Base-by-base conservation (phyloP, 2,888 invertebrate genomes). In the Synanthedon vespiformis region DNA sequence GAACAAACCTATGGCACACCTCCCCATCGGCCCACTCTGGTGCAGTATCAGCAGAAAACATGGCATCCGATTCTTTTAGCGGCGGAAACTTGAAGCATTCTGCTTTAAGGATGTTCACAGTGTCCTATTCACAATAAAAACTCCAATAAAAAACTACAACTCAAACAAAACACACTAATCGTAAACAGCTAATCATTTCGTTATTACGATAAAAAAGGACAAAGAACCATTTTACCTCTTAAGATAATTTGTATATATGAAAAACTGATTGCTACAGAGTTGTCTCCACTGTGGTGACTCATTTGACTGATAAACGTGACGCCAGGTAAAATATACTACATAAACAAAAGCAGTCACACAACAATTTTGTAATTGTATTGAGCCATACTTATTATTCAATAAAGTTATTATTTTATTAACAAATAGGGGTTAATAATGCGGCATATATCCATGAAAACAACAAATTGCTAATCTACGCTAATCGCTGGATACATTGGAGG, bases 11-110 rank as follows among this genome's bases (percentile, higher is more conserved):
- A 84, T 97, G 95, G 68, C 99, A 99, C 10, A 93, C 94, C 70
- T 95, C 94, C 13, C 97, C 98, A 72, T 99, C 98, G 2, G 94
- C 94, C 99, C 99, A 99, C 70, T 96, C 95, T 0, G 99, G 99
- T 11, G 99, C 99, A 22, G 94, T 94, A 74, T 99, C 98, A 4
- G 99, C 96, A 54, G 93, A 92, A 80, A 99, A 99, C 99, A 99
- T 99, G 44, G 99, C 99, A 83, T 99, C 99, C 54, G 97, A 95
- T 83, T 99, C 99, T 71, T 95, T 95, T 52, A 98, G 80, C 41
- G 91, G 89, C 1, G 98, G 98, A 74, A 99, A 98, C 62, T 93
- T 93, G 77, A 92, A 94, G 40, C 97, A 98, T 88, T 98, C 98
- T 49, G 95, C 91, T 85, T 98, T 99, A 89, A 99, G 91, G 62